These are phyloP conservation scores for Perdita meconis DNA, from an alignment of 2,888 invertebrate genomes.

Conservation along the genomic window DNA sequence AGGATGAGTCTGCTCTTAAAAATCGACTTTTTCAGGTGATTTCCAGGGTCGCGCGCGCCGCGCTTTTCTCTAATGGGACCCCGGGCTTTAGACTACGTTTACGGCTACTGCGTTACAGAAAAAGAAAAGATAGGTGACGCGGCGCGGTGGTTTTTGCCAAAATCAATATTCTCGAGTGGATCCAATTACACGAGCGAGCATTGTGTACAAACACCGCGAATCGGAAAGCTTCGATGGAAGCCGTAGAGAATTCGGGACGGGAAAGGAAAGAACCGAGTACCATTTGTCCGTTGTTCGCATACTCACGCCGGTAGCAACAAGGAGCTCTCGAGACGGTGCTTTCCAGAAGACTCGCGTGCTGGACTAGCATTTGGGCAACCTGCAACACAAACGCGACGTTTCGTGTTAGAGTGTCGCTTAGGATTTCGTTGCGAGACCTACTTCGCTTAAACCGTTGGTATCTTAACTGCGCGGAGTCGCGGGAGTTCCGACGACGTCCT, in stretches of 20 bases:
- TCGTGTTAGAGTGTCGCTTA: slow-evolving; percentile 20
- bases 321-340: slow-evolving; percentile 45
- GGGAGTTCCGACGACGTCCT: no score
- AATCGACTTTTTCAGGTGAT: no score
- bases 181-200: slow-evolving; percentile 20
- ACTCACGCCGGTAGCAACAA: slow-evolving; percentile 59
- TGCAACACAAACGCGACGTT: slow-evolving; percentile 59
- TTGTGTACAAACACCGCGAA: slow-evolving; percentile 12
- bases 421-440: background rate
- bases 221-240: background rate
- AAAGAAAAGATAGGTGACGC: background rate
- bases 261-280: slow-evolving; percentile 3
- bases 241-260: background rate
- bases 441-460: background rate
- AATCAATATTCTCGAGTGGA: slow-evolving; percentile 16
- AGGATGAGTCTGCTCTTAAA: no score
- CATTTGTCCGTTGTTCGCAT: slow-evolving; percentile 34
- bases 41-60: no score
- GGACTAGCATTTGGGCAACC: slow-evolving; percentile 67
- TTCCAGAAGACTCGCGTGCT: slow-evolving; percentile 42
- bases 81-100: no score
- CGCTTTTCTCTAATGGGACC: no score
- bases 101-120: background rate
- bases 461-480: no score
- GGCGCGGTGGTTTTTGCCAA: background rate